Evolutionary conservation across 2,113 vertebrate genomes (phyloP).

Genomic region (Scomber scombrus): DNA sequence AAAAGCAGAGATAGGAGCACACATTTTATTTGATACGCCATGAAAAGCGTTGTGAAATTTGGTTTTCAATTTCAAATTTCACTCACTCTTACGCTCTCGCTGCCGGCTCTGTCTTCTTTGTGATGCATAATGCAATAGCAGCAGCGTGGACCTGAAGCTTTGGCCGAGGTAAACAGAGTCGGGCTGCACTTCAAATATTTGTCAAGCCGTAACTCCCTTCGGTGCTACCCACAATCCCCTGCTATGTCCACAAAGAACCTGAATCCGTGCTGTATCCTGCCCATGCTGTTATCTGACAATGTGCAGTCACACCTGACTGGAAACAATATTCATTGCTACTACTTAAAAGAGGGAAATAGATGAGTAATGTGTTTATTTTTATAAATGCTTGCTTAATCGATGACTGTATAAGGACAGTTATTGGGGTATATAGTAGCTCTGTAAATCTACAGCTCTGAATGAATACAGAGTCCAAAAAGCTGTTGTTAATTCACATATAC

Average conservation of each 20-base stretch:
- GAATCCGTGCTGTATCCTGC: constrained; percentile 29
- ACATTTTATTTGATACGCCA: not conserved
- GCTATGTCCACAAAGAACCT: constrained; percentile 64
- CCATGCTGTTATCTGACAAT: constrained; percentile 37
- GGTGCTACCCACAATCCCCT: constrained; percentile 64
- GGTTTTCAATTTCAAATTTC: constrained; percentile 11
- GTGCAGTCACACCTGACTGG: constrained; percentile 43
- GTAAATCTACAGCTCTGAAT: not conserved
- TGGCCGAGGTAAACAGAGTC: constrained; percentile 63
- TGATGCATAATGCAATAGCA: constrained; percentile 50
- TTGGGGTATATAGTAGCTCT: constrained; percentile 1
- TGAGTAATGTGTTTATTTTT: constrained; percentile 39
- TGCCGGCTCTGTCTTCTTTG: constrained; percentile 9
- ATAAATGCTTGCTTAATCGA: not conserved
- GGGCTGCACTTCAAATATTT: constrained; percentile 80
- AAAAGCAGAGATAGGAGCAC: not conserved
- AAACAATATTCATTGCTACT: constrained; percentile 25
- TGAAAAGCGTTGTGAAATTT: constrained; percentile 15
- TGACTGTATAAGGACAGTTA: not conserved
- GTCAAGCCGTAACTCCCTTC: constrained; percentile 50
- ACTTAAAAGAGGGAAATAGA: constrained; percentile 25
- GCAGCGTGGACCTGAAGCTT: constrained; percentile 33
- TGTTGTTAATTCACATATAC: constrained; percentile 1
- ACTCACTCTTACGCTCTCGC: constrained; percentile 3
- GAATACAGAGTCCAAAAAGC: not conserved